phyloP scores from a whole-genome alignment of 2,797 vertebrate genomes.

The Alfaro cultratus region DNA sequence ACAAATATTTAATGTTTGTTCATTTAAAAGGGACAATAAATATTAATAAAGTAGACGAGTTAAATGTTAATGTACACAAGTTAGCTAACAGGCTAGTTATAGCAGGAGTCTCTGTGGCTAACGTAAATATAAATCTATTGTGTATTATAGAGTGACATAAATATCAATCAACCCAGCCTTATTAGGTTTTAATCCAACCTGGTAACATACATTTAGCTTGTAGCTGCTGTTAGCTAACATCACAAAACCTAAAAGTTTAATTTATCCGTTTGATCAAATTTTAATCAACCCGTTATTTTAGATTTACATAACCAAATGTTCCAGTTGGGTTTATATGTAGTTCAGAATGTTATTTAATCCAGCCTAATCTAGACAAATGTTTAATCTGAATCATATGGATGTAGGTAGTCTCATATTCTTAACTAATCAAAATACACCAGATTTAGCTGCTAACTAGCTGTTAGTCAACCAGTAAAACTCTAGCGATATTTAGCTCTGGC shows the following conservation, averaged over 20 bases:
- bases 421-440: not conserved
- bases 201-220: not conserved
- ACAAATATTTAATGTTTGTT: not conserved
- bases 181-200: not conserved
- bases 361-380: not conserved
- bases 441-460: not conserved
- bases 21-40: not conserved
- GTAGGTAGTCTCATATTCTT: not conserved
- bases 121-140: not conserved
- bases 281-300: not conserved
- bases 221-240: not conserved
- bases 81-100: not conserved
- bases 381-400: not conserved
- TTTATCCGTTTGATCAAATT: not conserved
- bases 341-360: not conserved
- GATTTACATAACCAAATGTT: not conserved
- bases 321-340: not conserved
- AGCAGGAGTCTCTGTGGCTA: not conserved
- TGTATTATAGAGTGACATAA: not conserved
- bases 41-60: not conserved
- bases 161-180: not conserved
- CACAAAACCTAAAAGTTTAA: not conserved
- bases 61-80: not conserved
- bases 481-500: not conserved
- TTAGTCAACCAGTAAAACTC: not conserved